A percentile compares a stretch with the other conserved stretches of the same genome.
These are phyloP conservation scores for Alcis repandata DNA, from an alignment of 2,888 invertebrate species.

Conservation along the genomic window DNA sequence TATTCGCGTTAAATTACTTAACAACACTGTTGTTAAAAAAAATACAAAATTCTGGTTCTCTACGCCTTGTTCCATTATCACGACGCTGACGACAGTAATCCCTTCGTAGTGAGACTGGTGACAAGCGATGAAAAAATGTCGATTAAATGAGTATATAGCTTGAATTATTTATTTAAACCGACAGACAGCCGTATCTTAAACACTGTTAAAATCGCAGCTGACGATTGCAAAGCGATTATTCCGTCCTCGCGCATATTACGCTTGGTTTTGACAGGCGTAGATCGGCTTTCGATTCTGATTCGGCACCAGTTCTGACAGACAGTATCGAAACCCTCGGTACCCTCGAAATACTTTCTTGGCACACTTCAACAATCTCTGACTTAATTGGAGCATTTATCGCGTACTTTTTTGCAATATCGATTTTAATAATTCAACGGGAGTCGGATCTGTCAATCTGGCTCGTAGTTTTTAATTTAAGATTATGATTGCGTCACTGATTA, in stretches of 20 bases:
- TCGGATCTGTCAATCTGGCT: conserved; percentile 67
- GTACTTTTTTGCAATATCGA: conserved; percentile 57
- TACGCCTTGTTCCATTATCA: not conserved
- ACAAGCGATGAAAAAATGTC: not conserved
- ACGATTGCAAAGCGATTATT: conserved; percentile 52
- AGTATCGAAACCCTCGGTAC: conserved; percentile 21
- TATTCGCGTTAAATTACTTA: conserved; percentile 21
- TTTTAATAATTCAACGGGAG: conserved; percentile 50
- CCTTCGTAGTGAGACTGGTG: not conserved
- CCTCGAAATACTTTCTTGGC: conserved; percentile 56
- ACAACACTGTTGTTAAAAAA: not conserved
- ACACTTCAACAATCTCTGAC: conserved; percentile 67
- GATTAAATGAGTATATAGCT: conserved; percentile 20
- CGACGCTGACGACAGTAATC: conserved; percentile 9
- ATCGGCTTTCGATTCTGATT: conserved; percentile 58
- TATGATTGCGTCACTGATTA: conserved; percentile 53
- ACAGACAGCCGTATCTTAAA: conserved; percentile 42
- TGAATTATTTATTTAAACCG: conserved; percentile 14
- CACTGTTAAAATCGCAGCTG: conserved; percentile 46
- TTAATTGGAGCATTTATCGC: conserved; percentile 69
- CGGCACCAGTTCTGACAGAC: conserved; percentile 17
- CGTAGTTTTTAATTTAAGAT: conserved; percentile 57
- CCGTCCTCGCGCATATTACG: conserved; percentile 49
- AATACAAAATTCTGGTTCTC: not conserved
- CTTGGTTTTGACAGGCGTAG: conserved; percentile 55